Conservation (phyloP, 1,140 invertebrate species). For the Gerris buenoi region DNA sequence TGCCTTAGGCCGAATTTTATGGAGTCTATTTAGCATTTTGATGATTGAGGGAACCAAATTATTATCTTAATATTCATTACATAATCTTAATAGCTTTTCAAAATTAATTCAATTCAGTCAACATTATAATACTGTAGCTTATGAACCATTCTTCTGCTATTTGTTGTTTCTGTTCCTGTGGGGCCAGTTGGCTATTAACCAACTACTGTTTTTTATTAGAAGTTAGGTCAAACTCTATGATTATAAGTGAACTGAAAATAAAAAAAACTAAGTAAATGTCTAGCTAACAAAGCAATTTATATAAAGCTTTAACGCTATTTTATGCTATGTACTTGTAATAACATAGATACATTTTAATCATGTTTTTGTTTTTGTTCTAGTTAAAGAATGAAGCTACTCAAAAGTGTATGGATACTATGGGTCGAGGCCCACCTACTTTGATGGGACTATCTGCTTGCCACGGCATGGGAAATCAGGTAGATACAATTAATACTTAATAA, state of each 20-base stretch:
- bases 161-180: too few species aligned
- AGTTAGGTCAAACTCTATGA: neutral
- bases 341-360: neutral
- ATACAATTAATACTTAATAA: too few species aligned
- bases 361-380: conserved; percentile 27
- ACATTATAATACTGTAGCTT: too few species aligned
- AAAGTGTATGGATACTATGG: conserved; percentile 81
- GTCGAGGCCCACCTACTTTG: conserved; percentile 62
- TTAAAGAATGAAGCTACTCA: conserved; percentile 58
- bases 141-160: too few species aligned
- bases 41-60: too few species aligned
- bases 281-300: neutral
- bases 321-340: neutral
- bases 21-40: too few species aligned
- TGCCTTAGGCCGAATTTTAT: too few species aligned
- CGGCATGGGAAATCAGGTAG: conserved; percentile 77
- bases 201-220: neutral
- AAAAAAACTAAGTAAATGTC: neutral
- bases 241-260: neutral
- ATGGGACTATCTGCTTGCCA: conserved; percentile 76
- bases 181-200: too few species aligned
- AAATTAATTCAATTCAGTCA: too few species aligned
- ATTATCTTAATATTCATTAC: too few species aligned
- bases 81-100: too few species aligned
- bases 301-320: neutral